Evolutionary conservation across 2,113 vertebrate species (phyloP).

Genomic region (Phasianus colchicus): DNA sequence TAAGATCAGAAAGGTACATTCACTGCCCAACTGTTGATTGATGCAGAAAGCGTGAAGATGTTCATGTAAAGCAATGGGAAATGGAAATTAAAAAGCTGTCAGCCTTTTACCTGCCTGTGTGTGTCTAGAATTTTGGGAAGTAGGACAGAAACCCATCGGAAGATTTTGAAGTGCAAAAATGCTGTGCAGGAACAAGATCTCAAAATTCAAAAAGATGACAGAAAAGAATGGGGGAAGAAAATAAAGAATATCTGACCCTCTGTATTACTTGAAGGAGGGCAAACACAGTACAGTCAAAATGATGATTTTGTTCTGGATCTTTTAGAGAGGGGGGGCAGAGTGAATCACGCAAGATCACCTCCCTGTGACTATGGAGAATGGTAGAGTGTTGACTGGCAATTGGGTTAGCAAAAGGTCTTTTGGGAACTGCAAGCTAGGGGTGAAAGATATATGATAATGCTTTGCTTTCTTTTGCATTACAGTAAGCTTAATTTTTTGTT

Average conservation of each 20-base stretch:
- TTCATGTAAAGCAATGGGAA: not conserved
- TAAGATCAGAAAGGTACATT: not conserved
- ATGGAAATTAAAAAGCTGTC: not conserved
- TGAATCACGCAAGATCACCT: not conserved
- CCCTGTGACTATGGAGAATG: not conserved
- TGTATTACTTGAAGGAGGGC: not conserved
- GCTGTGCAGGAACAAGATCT: not conserved
- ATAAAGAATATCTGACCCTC: not conserved
- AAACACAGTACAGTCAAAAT: not conserved
- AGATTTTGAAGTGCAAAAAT: not conserved
- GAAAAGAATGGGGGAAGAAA: not conserved
- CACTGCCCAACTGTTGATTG: not conserved
- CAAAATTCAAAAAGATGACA: not conserved
- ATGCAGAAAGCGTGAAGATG: not conserved
- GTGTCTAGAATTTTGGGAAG: not conserved
- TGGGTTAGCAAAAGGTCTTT: not conserved
- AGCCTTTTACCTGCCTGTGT: not conserved
- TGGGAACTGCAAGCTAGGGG: not conserved
- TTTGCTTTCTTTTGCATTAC: not conserved
- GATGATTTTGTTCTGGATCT: not conserved
- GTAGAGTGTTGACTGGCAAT: not conserved
- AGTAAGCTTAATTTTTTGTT: not conserved
- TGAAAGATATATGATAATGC: not conserved
- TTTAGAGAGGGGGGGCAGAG: not conserved
- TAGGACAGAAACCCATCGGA: not conserved